Base-by-base conservation (phyloP, 2,113 vertebrate species). In the Ophiodon elongatus region DNA sequence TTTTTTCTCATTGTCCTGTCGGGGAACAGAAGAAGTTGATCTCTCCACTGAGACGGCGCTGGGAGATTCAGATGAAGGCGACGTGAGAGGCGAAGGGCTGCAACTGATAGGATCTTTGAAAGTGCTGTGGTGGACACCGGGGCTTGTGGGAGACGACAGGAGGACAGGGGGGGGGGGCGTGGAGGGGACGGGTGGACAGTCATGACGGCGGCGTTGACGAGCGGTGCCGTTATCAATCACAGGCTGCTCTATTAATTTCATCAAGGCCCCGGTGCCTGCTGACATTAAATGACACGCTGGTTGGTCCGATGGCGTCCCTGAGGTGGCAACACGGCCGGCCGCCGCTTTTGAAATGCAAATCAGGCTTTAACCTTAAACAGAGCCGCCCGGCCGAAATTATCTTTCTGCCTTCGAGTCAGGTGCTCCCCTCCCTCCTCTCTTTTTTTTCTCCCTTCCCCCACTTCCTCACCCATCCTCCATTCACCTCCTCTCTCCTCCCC, bases 271-370 rank as follows among this genome's bases (percentile, higher is more conserved):
- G 56, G 43, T 85, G 87, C 89, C 59, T 88, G 86, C 89, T 96
- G 95, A 96, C 91, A 95, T 95, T 94, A 93, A 96, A 91, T 94
- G 93, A 93, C 94, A 95, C 76, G 89, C 86, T 85, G 87, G 93
- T 87, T 82, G 91, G 89, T 90, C 69, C 87, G 65, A 88, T 63
- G 87, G 85, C 68, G 81, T 94, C 93, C 92, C 93, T 83, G 87
- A 92, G 92, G 90, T 91, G 90, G 89, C 84, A 68, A 87, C 84
- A 62, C 80, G 89, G 72, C 86, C 85, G 85, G 87, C 84, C 87
- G 85, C 39, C 73, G 91, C 89, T 94, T 96, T 96, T 95, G 88
- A 96, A 95, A 95, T 95, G 94, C 89, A 95, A 96, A 96, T 96
- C 90, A 89, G 93, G 93, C 91, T 96, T 94, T 95, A 94, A 96